Conservation (phyloP, 2,797 vertebrate genomes). For the Hydrolagus colliei region DNA sequence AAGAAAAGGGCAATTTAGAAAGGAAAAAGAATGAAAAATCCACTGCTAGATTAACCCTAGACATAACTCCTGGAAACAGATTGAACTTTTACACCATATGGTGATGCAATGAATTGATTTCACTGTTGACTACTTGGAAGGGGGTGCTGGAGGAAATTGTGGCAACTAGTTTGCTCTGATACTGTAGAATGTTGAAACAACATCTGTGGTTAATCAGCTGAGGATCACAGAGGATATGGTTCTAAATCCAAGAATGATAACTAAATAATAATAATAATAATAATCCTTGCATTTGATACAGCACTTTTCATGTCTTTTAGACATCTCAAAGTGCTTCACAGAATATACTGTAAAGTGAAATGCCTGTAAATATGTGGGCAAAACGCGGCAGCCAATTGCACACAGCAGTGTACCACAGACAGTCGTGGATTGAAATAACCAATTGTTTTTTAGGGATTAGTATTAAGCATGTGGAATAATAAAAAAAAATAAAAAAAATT, state of each 20-base stretch:
- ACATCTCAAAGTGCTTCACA: no score
- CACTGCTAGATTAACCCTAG: not conserved
- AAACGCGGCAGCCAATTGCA: no score
- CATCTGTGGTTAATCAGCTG: not conserved
- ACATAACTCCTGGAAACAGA: not conserved
- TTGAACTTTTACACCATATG: not conserved
- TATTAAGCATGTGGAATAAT: no score
- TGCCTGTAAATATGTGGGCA: no score
- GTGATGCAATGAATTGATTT: not conserved
- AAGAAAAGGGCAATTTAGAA: not conserved
- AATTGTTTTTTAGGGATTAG: no score
- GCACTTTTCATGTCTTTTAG: no score
- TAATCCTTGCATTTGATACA: no score
- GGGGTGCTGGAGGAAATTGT: not conserved
- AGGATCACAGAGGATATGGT: not conserved
- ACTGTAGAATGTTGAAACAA: not conserved
- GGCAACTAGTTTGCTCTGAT: not conserved
- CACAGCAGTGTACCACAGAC: no score
- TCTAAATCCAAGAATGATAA: not conserved
- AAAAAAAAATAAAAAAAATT: no score
- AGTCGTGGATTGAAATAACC: no score
- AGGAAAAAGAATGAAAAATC: not conserved
- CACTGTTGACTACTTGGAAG: not conserved
- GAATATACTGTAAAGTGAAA: no score
- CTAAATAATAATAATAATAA: not conserved